Conservation (phyloP, 2,888 invertebrate genomes). For the Meta bourneti region DNA sequence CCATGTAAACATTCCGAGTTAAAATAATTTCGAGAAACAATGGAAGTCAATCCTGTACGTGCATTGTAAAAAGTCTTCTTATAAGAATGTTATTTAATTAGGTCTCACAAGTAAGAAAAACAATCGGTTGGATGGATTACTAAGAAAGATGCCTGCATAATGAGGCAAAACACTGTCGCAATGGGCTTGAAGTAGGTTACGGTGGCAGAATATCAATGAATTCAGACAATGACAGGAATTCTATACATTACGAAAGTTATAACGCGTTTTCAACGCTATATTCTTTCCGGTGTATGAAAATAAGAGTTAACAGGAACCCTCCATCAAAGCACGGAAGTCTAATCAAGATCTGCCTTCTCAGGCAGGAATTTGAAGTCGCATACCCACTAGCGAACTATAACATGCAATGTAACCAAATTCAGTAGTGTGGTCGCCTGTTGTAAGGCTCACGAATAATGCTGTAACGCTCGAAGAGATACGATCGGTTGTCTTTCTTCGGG, state of each 20-base stretch:
- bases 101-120: not conserved
- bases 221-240: not conserved
- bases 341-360: too few relatives aligned
- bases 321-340: too few relatives aligned
- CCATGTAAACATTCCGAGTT: constrained; percentile 24
- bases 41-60: not conserved
- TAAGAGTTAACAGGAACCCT: too few relatives aligned
- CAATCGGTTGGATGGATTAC: constrained; percentile 14
- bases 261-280: not conserved
- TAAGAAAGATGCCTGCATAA: constrained; percentile 11
- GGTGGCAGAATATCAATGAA: constrained; percentile 23
- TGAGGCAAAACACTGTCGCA: not conserved
- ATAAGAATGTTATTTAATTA: constrained; percentile 38
- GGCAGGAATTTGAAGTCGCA: too few relatives aligned
- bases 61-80: constrained; percentile 1
- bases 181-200: constrained; percentile 25
- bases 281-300: not conserved
- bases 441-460: too few relatives aligned
- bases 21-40: constrained; percentile 21
- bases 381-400: too few relatives aligned
- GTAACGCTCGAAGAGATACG: too few relatives aligned
- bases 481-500: too few relatives aligned
- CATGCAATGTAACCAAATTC: too few relatives aligned
- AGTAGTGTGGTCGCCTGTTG: too few relatives aligned
- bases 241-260: not conserved